Evolutionary conservation across 2,113 vertebrate genomes (phyloP).

Genomic region (Hepsetus odoe): DNA sequence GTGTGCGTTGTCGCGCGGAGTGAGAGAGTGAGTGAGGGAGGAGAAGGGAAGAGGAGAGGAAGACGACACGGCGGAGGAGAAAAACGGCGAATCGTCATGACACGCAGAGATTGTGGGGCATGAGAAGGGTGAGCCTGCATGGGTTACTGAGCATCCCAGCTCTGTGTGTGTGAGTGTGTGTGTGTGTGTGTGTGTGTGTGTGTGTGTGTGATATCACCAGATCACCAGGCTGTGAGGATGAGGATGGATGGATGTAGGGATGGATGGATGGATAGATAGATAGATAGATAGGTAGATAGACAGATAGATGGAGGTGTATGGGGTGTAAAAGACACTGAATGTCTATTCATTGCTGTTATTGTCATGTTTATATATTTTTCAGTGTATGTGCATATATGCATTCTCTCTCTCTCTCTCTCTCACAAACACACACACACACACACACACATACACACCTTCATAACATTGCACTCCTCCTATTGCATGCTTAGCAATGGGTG

Average conservation of each 20-base stretch:
- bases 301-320: constrained; percentile 25
- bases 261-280: constrained; percentile 36
- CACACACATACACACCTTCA: background rate
- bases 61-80: background rate
- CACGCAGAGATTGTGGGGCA: constrained; percentile 57
- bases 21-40: constrained; percentile 12
- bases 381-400: constrained; percentile 39
- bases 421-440: background rate
- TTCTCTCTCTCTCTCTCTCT: too few relatives aligned
- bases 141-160: constrained; percentile 38
- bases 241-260: constrained; percentile 40
- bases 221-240: constrained; percentile 72
- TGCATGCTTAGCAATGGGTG: too few relatives aligned
- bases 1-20: background rate
- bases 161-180: constrained; percentile 28
- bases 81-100: constrained; percentile 28
- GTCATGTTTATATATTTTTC: constrained; percentile 7
- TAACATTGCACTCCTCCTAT: background rate
- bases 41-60: constrained; percentile 16
- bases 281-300: background rate
- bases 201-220: too few relatives aligned
- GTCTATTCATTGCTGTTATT: constrained; percentile 36
- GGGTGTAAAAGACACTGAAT: constrained; percentile 20
- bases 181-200: constrained; percentile 56
- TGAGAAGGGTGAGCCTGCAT: constrained; percentile 74